Percentiles rank a stretch among this genome's conserved stretches.
These are phyloP conservation scores for Lipotes vexillifer DNA, from an alignment of 2,113 vertebrate species.

Conservation along the genomic window DNA sequence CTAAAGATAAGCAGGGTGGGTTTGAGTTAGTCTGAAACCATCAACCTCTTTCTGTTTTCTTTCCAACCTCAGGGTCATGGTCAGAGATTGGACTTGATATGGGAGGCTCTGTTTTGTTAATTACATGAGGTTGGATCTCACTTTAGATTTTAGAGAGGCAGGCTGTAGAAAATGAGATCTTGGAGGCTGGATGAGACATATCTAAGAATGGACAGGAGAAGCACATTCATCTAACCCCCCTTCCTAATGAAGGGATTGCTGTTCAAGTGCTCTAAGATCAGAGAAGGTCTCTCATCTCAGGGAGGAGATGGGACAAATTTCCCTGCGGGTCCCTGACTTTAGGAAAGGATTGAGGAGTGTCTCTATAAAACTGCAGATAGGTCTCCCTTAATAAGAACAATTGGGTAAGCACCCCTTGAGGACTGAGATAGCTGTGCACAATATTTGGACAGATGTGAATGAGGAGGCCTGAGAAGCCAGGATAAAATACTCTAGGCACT, in stretches of 20 bases:
- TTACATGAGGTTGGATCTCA: background rate
- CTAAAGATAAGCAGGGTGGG: background rate
- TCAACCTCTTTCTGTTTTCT: background rate
- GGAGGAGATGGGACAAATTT: background rate
- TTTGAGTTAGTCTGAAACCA: background rate
- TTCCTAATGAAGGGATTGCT: background rate
- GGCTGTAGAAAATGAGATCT: background rate
- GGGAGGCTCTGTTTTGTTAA: background rate
- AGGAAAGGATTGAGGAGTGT: background rate
- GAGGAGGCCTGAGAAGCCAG: background rate
- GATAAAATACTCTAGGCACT: background rate
- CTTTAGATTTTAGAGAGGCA: background rate
- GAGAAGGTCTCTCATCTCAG: background rate
- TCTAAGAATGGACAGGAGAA: background rate
- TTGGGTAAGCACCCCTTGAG: background rate
- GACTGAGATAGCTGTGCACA: background rate
- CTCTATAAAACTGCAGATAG: background rate
- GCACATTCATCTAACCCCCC: background rate
- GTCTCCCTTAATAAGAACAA: background rate
- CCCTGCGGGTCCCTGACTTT: background rate
- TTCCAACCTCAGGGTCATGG: background rate
- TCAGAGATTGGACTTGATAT: background rate
- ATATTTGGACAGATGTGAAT: slow-evolving; percentile 4
- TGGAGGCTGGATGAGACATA: background rate
- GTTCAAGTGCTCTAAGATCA: background rate